Base-by-base conservation (phyloP, 2,888 invertebrate genomes). In the Crioceris asparagi region DNA sequence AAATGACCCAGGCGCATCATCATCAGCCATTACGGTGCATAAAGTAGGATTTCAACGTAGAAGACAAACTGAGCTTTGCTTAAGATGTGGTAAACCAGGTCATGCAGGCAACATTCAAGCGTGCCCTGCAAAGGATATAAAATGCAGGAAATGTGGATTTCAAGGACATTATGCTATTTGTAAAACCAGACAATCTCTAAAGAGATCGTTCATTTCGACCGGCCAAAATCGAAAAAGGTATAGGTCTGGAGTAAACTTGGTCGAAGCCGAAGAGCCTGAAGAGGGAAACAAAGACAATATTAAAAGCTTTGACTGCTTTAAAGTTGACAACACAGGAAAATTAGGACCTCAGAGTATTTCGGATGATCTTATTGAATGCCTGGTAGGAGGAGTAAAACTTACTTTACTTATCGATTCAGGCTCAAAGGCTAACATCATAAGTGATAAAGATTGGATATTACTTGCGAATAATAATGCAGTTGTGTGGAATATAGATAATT, bases 381-480 rank as follows among this genome's bases (percentile, higher is more conserved):
- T 15, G 14, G 35, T 46, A 2, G 48, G 45, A n/a, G 43, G 46
- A 23, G 39, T 48, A 11, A 17, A 21, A 7, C 14, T 48, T 14
- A 45, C 35, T 18, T 27, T 47, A 8, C 33, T 48, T 3, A 49
- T 49, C 29, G 47, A 48, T 29, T 48, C 45, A 2, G 43, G 49
- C 6, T 48, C 40, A 8, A 47, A 32, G 26, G 45, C 19, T 1
- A 49, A 49, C 35, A 45, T 47, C n/a, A 35, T 49, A 2, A 39
- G 21, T n/a, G 41, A 39, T 8, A 17, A 27, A 17, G 48, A 48
- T 29, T 50, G 48, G 46, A n/a, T n/a, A n/a, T n/a, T n/a, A n/a
- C 30, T 47, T 18, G 17, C 14, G 17, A 11, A 36, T 23, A 27
- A 39, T 12, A 31, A 34, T n/a, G 45, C 41, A 12, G 29, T 25